phyloP scores from a whole-genome alignment of 2,797 vertebrate genomes.

The Eurystomus glaucurus region DNA sequence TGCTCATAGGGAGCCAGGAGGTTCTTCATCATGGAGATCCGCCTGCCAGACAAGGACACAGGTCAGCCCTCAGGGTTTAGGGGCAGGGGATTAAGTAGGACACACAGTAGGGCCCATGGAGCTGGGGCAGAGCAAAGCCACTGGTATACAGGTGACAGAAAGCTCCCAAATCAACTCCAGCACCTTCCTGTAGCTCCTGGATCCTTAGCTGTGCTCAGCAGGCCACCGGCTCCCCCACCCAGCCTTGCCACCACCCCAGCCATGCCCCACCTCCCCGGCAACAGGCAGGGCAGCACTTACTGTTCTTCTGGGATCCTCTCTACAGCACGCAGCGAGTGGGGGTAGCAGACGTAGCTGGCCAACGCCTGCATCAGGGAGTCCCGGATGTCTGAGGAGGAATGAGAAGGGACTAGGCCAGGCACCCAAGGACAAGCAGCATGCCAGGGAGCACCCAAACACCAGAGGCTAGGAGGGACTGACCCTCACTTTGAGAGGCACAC shows the following conservation, averaged over 20 bases:
- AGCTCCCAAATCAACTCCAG: neutral
- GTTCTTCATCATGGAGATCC: constrained; percentile 96
- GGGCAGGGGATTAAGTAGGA: neutral
- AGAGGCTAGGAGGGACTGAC: neutral
- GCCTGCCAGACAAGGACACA: constrained; percentile 77
- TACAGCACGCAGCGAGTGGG: constrained; percentile 95
- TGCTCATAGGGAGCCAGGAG: constrained; percentile 97
- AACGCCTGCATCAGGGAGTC: constrained; percentile 98
- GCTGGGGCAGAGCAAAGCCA: neutral
- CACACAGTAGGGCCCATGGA: fast-evolving
- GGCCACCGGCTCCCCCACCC: neutral
- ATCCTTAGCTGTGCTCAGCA: neutral
- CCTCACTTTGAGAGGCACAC: neutral
- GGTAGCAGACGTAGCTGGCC: constrained; percentile 98
- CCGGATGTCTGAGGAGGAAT: constrained; percentile 90
- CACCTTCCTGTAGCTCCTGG: neutral
- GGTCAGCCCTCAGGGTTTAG: neutral
- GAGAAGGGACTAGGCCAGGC: neutral
- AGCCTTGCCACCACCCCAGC: neutral
- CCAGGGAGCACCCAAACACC: neutral
- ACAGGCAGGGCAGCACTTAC: constrained; percentile 86
- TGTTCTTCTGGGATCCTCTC: constrained; percentile 96
- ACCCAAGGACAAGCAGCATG: neutral
- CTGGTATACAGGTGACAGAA: neutral
- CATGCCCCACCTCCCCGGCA: neutral